Conservation (phyloP, 2,797 vertebrate species). For the Scarus forsteni region DNA sequence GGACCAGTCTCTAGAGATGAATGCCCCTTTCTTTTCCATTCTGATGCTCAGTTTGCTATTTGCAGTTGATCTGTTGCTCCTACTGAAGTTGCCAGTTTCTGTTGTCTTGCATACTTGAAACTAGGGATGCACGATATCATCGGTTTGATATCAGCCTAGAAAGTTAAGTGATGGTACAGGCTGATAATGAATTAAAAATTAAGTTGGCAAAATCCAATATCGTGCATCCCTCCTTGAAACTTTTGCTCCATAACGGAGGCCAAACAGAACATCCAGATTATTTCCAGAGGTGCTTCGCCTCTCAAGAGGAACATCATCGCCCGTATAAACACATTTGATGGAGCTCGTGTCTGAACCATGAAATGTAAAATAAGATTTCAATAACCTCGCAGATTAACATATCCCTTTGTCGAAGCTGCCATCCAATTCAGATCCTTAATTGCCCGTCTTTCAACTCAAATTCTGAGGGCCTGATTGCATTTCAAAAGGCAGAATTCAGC, state of each 20-base stretch:
- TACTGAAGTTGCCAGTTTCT: too few relatives aligned
- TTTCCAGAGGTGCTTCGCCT: constrained; percentile 26
- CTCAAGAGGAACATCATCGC: constrained; percentile 61
- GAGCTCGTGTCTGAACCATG: constrained; percentile 71
- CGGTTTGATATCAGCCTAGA: too few relatives aligned
- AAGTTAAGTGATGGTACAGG: too few relatives aligned
- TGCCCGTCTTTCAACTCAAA: constrained; percentile 77
- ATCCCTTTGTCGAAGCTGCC: constrained; percentile 73
- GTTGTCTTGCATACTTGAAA: too few relatives aligned
- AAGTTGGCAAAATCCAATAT: too few relatives aligned
- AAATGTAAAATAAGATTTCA: constrained; percentile 78
- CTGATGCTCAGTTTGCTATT: too few relatives aligned
- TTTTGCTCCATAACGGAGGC: constrained; percentile 14
- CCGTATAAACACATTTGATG: constrained; percentile 69
- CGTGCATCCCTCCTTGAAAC: constrained; percentile 13
- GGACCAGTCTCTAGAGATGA: too few relatives aligned
- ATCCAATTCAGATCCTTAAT: constrained; percentile 77
- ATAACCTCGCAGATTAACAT: constrained; percentile 74
- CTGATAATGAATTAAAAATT: too few relatives aligned
- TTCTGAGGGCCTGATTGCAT: constrained; percentile 80
- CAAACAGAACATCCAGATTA: constrained; percentile 9
- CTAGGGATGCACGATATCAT: too few relatives aligned
- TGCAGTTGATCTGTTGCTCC: too few relatives aligned
- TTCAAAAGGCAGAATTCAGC: constrained; percentile 80
- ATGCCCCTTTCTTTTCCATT: too few relatives aligned